A percentile compares a stretch with the other conserved stretches of the same genome.
These are phyloP conservation scores for Microtus ochrogaster DNA, from an alignment of 2,113 vertebrate species.

Conservation along the genomic window DNA sequence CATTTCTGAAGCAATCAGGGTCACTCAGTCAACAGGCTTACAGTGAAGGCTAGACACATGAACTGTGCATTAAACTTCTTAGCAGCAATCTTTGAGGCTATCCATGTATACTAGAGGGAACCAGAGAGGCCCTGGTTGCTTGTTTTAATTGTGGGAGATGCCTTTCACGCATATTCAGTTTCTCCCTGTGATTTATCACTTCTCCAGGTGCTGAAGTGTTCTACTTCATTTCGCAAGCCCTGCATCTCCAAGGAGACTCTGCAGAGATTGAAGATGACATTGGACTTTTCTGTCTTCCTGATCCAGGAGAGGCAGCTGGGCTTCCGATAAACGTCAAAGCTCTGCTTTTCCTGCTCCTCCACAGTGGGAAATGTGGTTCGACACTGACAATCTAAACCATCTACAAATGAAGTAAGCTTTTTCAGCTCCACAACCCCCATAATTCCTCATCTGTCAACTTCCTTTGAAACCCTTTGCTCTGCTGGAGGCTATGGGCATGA, in stretches of 20 bases:
- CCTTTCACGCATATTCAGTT: conserved; percentile 48
- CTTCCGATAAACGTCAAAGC: conserved; percentile 9
- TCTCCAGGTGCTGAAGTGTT: conserved; percentile 29
- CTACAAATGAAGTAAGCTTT: conserved; percentile 52
- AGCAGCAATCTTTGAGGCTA: conserved; percentile 55
- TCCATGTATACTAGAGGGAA: conserved; percentile 69
- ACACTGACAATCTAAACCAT: neutral
- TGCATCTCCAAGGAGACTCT: neutral
- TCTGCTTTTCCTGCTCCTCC: neutral
- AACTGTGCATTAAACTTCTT: conserved; percentile 73
- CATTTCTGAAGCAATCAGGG: conserved; percentile 70
- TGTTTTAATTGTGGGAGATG: conserved; percentile 59
- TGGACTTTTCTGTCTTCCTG: conserved; percentile 60
- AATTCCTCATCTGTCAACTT: conserved; percentile 11
- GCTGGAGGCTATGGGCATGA: neutral
- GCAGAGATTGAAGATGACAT: neutral
- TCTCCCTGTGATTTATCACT: conserved; percentile 37
- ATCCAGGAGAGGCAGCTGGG: conserved; percentile 3
- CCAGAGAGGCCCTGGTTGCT: neutral
- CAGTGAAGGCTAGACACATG: conserved; percentile 68
- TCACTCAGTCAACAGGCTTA: conserved; percentile 66
- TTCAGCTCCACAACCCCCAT: neutral
- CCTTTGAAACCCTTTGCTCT: neutral
- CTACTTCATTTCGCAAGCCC: neutral
- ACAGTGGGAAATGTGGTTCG: neutral